Conservation (phyloP, 1,140 invertebrate species). For the Sogatella furcifera region DNA sequence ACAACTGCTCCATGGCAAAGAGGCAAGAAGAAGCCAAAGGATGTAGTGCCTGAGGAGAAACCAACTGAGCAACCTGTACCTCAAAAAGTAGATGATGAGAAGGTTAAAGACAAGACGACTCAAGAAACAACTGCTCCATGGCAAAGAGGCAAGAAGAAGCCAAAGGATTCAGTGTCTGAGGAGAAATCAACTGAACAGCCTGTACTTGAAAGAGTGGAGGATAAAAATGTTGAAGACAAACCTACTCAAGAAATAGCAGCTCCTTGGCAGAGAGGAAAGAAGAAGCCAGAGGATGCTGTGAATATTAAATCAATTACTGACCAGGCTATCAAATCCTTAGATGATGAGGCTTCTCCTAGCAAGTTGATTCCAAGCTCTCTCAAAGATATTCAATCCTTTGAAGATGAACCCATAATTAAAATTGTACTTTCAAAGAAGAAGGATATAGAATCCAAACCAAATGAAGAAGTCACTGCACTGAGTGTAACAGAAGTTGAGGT, state of each 20-base stretch:
- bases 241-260: background rate
- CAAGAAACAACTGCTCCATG: constrained; percentile 11
- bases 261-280: constrained; percentile 5
- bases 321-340: no score
- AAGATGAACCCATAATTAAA: background rate
- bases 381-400: constrained; percentile 18
- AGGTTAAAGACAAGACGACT: constrained; percentile 11
- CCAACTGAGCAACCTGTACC: background rate
- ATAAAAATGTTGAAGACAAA: constrained; percentile 22
- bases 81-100: constrained; percentile 4
- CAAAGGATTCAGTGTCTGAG: background rate
- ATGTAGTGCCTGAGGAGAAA: constrained; percentile 21
- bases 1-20: constrained; percentile 5
- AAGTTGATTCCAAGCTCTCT: background rate
- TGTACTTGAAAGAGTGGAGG: constrained; percentile 9
- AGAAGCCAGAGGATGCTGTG: background rate
- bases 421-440: background rate
- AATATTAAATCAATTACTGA: no score
- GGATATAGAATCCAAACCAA: constrained; percentile 3
- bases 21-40: constrained; percentile 14
- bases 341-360: no score
- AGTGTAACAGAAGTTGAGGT: constrained; percentile 11
- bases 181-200: background rate
- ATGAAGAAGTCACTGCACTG: constrained; percentile 1
- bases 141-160: constrained; percentile 6